Evolutionary conservation across 2,888 invertebrate species (phyloP).

Genomic region (Smittia sp.): DNA sequence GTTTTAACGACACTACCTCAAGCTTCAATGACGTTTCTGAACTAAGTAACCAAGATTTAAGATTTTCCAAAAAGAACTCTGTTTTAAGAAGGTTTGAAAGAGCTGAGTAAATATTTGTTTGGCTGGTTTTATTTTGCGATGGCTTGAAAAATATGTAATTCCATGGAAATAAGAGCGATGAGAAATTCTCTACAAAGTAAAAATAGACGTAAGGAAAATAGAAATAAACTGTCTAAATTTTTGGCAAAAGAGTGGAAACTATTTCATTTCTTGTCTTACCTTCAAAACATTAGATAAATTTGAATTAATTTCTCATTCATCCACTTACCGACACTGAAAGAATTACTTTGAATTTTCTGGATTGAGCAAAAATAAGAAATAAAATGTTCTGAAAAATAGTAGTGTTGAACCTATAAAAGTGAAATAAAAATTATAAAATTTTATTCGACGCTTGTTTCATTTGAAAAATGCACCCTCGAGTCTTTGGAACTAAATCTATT

Average conservation of each 20-base stretch:
- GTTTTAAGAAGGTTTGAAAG: too few relatives aligned
- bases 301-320: too few relatives aligned
- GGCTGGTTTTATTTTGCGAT: background rate
- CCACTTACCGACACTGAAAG: too few relatives aligned
- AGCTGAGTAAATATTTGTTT: too few relatives aligned
- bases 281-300: too few relatives aligned
- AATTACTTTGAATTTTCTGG: background rate
- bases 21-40: slow-evolving; percentile 5
- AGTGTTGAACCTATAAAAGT: slow-evolving; percentile 4
- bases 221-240: background rate
- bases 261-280: too few relatives aligned
- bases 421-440: background rate
- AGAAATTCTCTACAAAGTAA: background rate
- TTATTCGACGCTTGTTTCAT: background rate
- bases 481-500: background rate
- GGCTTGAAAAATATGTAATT: background rate
- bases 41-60: too few relatives aligned
- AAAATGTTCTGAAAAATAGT: background rate
- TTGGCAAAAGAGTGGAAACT: too few relatives aligned
- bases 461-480: too few relatives aligned
- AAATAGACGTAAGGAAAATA: background rate
- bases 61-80: too few relatives aligned
- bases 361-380: background rate
- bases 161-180: background rate
- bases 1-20: background rate